A percentile compares a stretch with the other conserved stretches of the same genome.
phyloP scores from a whole-genome alignment of 2,888 invertebrate species.

The Gnatocerus cornutus region DNA sequence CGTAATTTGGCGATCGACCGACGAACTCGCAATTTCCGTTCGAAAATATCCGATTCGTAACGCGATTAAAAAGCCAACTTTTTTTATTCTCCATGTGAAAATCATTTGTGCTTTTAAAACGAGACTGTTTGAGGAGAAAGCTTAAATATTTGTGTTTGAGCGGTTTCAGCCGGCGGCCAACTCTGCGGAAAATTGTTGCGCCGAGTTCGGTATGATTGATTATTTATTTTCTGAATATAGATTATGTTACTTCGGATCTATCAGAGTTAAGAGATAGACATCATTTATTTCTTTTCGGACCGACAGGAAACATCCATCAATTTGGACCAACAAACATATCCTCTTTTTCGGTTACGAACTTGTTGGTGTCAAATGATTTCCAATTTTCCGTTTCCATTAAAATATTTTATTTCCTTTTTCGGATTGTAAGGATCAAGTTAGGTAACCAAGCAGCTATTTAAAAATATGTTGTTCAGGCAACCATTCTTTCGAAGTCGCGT shows the following conservation, averaged over 20 bases:
- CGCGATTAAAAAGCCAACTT: conserved; percentile 15
- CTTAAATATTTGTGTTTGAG: conserved; percentile 32
- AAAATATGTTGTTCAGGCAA: too few species aligned
- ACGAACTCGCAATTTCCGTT: conserved; percentile 17
- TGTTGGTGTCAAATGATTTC: neutral
- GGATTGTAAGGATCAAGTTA: too few species aligned
- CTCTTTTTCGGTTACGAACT: neutral
- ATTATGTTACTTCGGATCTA: conserved; percentile 30
- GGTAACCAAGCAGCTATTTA: neutral
- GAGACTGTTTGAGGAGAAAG: conserved; percentile 11
- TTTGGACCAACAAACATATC: conserved; percentile 33
- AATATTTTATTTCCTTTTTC: too few species aligned
- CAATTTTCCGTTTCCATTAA: too few species aligned
- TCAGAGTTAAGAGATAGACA: conserved; percentile 29
- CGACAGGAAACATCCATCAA: conserved; percentile 41
- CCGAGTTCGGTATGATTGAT: conserved; percentile 22
- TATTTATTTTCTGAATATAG: conserved; percentile 43
- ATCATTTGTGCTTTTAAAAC: conserved; percentile 17
- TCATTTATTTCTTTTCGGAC: conserved; percentile 38
- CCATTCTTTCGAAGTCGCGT: neutral
- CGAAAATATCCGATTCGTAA: conserved; percentile 15
- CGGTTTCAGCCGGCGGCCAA: conserved; percentile 21
- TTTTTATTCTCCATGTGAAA: conserved; percentile 1
- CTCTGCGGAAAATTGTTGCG: conserved; percentile 31
- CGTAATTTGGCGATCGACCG: conserved; percentile 22